Conservation (phyloP, 2,113 vertebrate genomes). For the Saguinus imperator region DNA sequence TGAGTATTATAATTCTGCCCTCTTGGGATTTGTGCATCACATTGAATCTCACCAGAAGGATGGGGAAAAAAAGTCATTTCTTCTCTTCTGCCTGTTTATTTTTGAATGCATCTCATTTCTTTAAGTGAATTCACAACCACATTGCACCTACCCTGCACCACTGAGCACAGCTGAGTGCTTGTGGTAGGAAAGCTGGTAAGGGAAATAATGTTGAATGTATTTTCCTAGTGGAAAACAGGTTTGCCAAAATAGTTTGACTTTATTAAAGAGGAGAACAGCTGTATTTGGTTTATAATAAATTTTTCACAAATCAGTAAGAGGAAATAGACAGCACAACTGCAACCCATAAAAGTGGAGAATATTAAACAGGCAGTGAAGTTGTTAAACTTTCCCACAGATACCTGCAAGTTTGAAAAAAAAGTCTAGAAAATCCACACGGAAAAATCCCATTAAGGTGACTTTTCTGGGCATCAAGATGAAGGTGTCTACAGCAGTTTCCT, state of each 20-base stretch:
- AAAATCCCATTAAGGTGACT: no score
- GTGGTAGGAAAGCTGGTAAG: slow-evolving; percentile 70
- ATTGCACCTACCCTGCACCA: slow-evolving; percentile 69
- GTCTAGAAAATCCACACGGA: no score
- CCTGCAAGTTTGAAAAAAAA: no score
- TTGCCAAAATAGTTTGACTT: slow-evolving; percentile 85
- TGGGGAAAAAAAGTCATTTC: background rate
- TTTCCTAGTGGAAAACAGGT: no score
- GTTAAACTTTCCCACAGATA: no score
- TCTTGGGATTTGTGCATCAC: slow-evolving; percentile 58
- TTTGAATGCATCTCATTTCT: slow-evolving; percentile 74
- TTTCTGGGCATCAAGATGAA: no score
- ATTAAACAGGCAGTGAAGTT: no score
- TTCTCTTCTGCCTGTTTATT: slow-evolving; percentile 70
- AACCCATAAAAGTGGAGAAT: no score
- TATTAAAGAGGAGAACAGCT: slow-evolving; percentile 87
- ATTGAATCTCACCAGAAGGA: slow-evolving; percentile 60
- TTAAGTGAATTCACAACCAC: slow-evolving; percentile 69
- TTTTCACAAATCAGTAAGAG: slow-evolving; percentile 89
- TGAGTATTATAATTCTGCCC: slow-evolving; percentile 61
- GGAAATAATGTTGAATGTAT: slow-evolving; percentile 80
- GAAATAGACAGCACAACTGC: slow-evolving; percentile 88
- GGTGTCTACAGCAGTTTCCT: no score
- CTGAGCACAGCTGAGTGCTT: slow-evolving; percentile 77
- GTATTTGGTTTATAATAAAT: slow-evolving; percentile 91